Base-by-base conservation (phyloP, 2,888 invertebrate species). In the Seira ritae region DNA sequence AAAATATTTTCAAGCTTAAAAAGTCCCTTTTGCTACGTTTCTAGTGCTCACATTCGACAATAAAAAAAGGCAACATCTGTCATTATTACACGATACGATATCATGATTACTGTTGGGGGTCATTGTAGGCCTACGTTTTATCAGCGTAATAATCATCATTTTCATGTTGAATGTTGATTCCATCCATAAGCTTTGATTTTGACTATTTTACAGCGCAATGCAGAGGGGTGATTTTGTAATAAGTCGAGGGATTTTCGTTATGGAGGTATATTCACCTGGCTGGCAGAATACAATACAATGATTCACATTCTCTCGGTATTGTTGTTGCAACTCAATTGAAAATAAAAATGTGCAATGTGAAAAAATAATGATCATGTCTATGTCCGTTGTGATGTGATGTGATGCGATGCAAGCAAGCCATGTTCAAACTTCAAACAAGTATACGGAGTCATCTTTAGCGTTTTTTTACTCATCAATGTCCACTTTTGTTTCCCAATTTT, bases 91-190 rank as follows among this genome's bases (percentile, higher is more conserved):
- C 62, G 62, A 42, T 80, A 62, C 62, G 62, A 42, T 80, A 73
- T 73, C 73, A 74, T 37, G 71, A 72, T 50, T 72, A 72, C 72
- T 79, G 75, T 77, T 84, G 84, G 84, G 84, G 84, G 84, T 84
- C 84, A 84, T 84, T 84, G 84, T 84, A 84, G 70, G 78, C 83
- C 72, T 23, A 37, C 31, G 15, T 82, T 73, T 77, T 78, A 42
- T 80, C 31, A 50, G 22, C n/a, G 15, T 72, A 22, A 70, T 70
- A 19, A 70, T 70, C 50, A 72, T 60, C 72, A 19, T 15, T 72
- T 72, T 72, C 50, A 72, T 62, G 50, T 50, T 50, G 31, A 31
- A 31, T 31, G 31, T 31, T 31, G 31, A 8, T 31, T 31, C 31
- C 31, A 31, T 31, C 31, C 31, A 31, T 4, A 31, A 31, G 31